A percentile compares a stretch with the other conserved stretches of the same genome.
Conservation (phyloP, 2,113 vertebrate genomes). For the Perca schrenkii region DNA sequence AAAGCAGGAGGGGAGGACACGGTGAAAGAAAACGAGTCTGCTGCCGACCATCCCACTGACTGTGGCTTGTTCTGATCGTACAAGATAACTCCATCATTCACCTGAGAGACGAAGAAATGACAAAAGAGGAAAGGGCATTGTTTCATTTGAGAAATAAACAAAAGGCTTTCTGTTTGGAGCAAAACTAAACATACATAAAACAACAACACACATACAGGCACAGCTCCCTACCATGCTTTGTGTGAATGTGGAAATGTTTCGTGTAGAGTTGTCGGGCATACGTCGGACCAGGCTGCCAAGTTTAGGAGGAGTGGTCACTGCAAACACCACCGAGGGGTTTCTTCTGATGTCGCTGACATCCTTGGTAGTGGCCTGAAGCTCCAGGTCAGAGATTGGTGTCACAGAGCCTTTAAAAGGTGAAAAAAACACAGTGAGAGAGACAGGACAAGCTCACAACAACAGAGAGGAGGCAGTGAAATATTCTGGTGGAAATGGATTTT, state of each 20-base stretch:
- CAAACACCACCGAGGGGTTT: conserved; percentile 87
- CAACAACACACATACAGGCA: neutral
- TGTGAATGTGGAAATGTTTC: conserved; percentile 86
- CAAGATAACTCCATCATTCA: conserved; percentile 84
- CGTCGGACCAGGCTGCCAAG: conserved; percentile 85
- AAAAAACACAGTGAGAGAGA: neutral
- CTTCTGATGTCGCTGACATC: conserved; percentile 73
- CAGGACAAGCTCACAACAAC: neutral
- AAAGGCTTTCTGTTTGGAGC: neutral
- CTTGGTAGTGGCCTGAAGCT: conserved; percentile 88
- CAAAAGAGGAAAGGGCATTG: neutral
- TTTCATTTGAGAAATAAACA: neutral
- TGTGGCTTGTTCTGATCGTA: conserved; percentile 85
- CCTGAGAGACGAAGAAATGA: conserved; percentile 68
- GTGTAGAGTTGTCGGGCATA: conserved; percentile 79
- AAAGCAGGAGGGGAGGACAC: conserved; percentile 85
- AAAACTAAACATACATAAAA: neutral
- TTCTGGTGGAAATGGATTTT: neutral
- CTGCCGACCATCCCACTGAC: conserved; percentile 80
- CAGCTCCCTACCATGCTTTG: conserved; percentile 88
- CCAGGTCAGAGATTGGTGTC: conserved; percentile 82
- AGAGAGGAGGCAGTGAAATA: neutral
- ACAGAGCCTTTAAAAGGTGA: conserved; percentile 78
- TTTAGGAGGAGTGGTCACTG: conserved; percentile 81
- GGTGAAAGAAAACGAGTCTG: conserved; percentile 88